A percentile compares a stretch with the other conserved stretches of the same genome.
Evolutionary conservation across 2,888 invertebrate species (phyloP).

Genomic region (Thumatha senex): DNA sequence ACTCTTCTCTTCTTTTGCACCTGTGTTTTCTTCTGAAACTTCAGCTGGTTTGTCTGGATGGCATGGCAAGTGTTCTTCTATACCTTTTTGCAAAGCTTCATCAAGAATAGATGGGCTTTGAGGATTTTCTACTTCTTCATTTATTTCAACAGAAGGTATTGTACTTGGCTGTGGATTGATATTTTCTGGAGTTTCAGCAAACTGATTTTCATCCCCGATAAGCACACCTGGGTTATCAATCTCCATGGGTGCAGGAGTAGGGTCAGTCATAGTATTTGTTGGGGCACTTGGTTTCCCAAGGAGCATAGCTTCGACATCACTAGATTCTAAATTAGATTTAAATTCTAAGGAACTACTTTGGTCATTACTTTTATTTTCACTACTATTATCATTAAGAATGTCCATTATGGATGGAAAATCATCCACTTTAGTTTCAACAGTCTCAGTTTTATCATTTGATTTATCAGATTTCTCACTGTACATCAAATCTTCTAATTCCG

Average conservation of each 20-base stretch:
- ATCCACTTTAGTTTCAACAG: slow-evolving; percentile 50
- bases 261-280: slow-evolving; percentile 40
- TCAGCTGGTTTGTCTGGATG: slow-evolving; percentile 18
- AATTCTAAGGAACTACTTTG: slow-evolving; percentile 51
- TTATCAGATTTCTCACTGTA: slow-evolving; percentile 63
- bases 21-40: slow-evolving; percentile 3
- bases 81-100: slow-evolving; percentile 63
- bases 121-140: slow-evolving; percentile 56
- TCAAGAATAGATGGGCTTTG: slow-evolving; percentile 73
- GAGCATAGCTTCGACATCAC: slow-evolving; percentile 77
- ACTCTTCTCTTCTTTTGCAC: neutral
- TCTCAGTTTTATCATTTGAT: slow-evolving; percentile 55
- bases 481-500: slow-evolving; percentile 78
- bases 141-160: slow-evolving; percentile 27
- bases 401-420: slow-evolving; percentile 81
- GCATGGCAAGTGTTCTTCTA: slow-evolving; percentile 61
- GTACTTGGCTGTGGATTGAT: slow-evolving; percentile 21
- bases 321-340: slow-evolving; percentile 65
- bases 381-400: slow-evolving; percentile 65
- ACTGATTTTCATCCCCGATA: slow-evolving; percentile 53
- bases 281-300: slow-evolving; percentile 56
- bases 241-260: slow-evolving; percentile 51
- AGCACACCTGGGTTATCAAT: slow-evolving; percentile 55
- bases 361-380: slow-evolving; percentile 45
- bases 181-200: slow-evolving; percentile 39